Base-by-base conservation (phyloP, 2,113 vertebrate genomes). In the Trematomus loennbergii region DNA sequence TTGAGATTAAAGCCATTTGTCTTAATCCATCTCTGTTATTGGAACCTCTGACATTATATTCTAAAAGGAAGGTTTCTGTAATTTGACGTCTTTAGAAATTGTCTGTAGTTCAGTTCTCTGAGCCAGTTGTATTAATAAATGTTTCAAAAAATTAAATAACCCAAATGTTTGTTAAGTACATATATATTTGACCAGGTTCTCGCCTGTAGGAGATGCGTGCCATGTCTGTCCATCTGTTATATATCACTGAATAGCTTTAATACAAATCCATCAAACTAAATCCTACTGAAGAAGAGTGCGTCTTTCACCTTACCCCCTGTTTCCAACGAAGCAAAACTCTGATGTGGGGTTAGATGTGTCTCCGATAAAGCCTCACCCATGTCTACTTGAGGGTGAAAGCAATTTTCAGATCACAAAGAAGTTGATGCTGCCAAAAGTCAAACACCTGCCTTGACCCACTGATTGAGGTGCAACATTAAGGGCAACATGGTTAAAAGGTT, bases 371-470 rank as follows among this genome's bases (percentile, higher is more conserved):
- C 9, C 25, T 79, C 64, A 61, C 45, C 71, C 49, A 3, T 8
- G 48, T 55, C n/a, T 15, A 3, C 72, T 48, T 6, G 18, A 57
- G 66, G 66, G 60, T 18, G 7, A 57, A 80, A 72, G 77, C 72
- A 72, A 80, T 80, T 80, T 84, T 75, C 77, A 45, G 48, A 61
- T 61, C 53, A 61, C 77, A 75, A 61, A 75, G 77, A 60, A 20
- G 66, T 2, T 2, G 60, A 66, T 29, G 71, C 54, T 2, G 54
- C 48, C 48, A 59, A 7, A 46, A 59, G 60, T 79, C 71, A 54
- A 66, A 78, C 53, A 40, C 58, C 59, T 50, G 57, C 74, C 57
- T 66, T 54, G 61, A 74, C 71, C 50, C 0, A 0, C 57, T 82
- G 74, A 82, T 49, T 75, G 66, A 78, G 67, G 67, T 48, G 43